Evolutionary conservation across 2,888 invertebrate genomes (phyloP).

Genomic region (Pyralis farinalis): DNA sequence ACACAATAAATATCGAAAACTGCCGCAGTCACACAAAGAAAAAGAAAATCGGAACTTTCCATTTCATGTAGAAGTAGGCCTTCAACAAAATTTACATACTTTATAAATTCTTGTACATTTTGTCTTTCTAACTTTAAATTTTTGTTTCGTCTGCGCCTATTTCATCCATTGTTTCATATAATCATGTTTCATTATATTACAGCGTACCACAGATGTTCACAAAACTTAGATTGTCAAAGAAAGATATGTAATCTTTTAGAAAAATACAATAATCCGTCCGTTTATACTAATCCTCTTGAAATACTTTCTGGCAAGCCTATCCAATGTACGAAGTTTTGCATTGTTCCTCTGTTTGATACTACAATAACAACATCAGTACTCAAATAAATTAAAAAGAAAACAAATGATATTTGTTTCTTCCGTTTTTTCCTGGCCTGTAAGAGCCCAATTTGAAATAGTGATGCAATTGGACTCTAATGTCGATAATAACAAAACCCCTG

Average conservation of each 20-base stretch:
- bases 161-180: not conserved
- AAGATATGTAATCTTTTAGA: not conserved
- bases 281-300: slow-evolving; percentile 7
- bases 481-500: too few species aligned
- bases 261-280: slow-evolving; percentile 4
- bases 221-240: slow-evolving; percentile 5
- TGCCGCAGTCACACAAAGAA: too few species aligned
- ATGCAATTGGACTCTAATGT: too few species aligned
- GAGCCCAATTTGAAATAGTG: too few species aligned
- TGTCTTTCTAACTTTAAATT: not conserved
- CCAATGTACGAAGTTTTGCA: not conserved
- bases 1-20: too few species aligned
- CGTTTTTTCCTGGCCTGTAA: too few species aligned
- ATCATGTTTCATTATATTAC: not conserved
- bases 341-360: not conserved
- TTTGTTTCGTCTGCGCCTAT: not conserved
- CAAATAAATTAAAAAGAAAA: too few species aligned
- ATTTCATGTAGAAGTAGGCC: too few species aligned
- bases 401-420: too few species aligned
- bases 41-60: too few species aligned
- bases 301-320: not conserved
- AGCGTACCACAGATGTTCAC: slow-evolving; percentile 6
- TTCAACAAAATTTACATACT: too few species aligned
- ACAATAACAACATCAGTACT: not conserved
- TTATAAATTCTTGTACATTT: not conserved